These are phyloP conservation scores for Danio rerio DNA, from an alignment of 2,113 vertebrate genomes.

Conservation along the genomic window GRCz12tu NC_133182.1:66659001-66659500, in stretches of 20 bases:
- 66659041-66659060: not conserved
- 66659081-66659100: not conserved
- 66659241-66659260: not conserved
- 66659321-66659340: too few species aligned
- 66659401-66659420: not conserved
- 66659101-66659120: not conserved
- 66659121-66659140: not conserved
- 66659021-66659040: not conserved
- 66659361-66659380: too few species aligned
- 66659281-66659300: too few species aligned
- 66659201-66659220: not conserved
- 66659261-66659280: too few species aligned
- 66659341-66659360: too few species aligned
- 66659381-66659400: too few species aligned
- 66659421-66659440: too few species aligned
- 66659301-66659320: too few species aligned
- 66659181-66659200: not conserved
- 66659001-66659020: not conserved
- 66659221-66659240: not conserved
- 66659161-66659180: not conserved
- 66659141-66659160: not conserved
- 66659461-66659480: too few species aligned
- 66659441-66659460: too few species aligned
- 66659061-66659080: not conserved
- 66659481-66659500: too few species aligned